phyloP scores from a whole-genome alignment of 2,113 vertebrate species.

The Dinomys branickii region DNA sequence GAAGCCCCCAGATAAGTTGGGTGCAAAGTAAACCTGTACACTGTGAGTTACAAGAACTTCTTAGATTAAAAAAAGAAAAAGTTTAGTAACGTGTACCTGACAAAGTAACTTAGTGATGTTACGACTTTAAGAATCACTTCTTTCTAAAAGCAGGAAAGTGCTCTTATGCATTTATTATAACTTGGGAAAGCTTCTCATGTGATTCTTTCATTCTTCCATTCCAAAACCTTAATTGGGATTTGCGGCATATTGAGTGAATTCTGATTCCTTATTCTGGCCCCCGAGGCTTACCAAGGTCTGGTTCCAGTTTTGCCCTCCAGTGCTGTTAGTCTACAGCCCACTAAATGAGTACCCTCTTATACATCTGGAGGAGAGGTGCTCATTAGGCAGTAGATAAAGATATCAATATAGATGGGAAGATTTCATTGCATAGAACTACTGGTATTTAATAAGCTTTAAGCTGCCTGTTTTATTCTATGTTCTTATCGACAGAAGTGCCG shows the following conservation, averaged over 20 bases:
- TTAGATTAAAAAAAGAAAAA: background rate
- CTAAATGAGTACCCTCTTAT: background rate
- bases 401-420: background rate
- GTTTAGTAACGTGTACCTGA: background rate
- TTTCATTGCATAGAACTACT: background rate
- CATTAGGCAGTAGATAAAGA: background rate
- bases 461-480: background rate
- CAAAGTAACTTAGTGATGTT: background rate
- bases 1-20: background rate
- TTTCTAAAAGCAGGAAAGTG: background rate
- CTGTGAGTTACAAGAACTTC: background rate
- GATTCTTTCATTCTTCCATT: background rate
- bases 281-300: background rate
- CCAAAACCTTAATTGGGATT: background rate
- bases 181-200: background rate
- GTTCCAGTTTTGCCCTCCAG: background rate
- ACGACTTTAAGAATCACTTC: background rate
- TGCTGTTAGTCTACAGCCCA: background rate
- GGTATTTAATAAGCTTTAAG: background rate
- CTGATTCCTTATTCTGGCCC: background rate
- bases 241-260: background rate
- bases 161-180: background rate
- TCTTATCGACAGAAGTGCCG: background rate
- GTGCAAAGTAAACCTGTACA: background rate
- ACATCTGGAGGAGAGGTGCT: background rate